Evolutionary conservation across 1,140 invertebrate species (phyloP).

Genomic region (Melitaea cinxia): DNA sequence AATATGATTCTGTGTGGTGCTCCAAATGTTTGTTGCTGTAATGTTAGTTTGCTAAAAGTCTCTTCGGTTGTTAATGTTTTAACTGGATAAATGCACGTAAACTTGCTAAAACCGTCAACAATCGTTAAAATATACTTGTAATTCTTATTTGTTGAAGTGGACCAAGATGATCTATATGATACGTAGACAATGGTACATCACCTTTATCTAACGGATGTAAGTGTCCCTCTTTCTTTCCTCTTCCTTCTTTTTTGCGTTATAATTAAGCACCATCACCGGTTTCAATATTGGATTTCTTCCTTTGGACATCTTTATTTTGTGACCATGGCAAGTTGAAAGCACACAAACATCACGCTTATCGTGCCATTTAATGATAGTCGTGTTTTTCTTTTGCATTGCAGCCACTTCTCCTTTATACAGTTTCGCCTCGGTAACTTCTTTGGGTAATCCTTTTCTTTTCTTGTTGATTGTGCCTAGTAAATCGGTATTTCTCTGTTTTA

Average conservation of each 20-base stretch:
- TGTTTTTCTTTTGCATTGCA: conserved; percentile 20
- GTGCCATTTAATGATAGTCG: conserved; percentile 51
- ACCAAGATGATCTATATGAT: too few species aligned
- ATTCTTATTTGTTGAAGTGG: too few species aligned
- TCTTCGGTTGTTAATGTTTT: too few species aligned
- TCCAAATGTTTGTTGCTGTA: too few species aligned
- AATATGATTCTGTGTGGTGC: too few species aligned
- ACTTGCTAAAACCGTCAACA: too few species aligned
- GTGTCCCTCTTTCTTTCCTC: too few species aligned
- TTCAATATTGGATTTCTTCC: conserved; percentile 30
- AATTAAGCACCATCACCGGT: conserved; percentile 29
- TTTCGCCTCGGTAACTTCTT: conserved; percentile 9
- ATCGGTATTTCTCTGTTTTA: conserved; percentile 22
- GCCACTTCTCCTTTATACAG: conserved; percentile 24
- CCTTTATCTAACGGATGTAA: too few species aligned
- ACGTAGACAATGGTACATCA: too few species aligned
- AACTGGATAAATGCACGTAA: too few species aligned
- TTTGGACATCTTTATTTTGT: conserved; percentile 30
- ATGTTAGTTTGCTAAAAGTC: too few species aligned
- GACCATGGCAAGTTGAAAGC: conserved; percentile 42
- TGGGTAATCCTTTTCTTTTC: conserved; percentile 26
- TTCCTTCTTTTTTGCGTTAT: conserved; percentile 35
- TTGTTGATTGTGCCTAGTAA: conserved; percentile 22
- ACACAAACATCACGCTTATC: conserved; percentile 51
- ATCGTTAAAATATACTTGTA: too few species aligned